Evolutionary conservation across 2,888 invertebrate species (phyloP), one percentile per base, ranked within the genome.

Genomic region (Protonemura montana): DNA sequence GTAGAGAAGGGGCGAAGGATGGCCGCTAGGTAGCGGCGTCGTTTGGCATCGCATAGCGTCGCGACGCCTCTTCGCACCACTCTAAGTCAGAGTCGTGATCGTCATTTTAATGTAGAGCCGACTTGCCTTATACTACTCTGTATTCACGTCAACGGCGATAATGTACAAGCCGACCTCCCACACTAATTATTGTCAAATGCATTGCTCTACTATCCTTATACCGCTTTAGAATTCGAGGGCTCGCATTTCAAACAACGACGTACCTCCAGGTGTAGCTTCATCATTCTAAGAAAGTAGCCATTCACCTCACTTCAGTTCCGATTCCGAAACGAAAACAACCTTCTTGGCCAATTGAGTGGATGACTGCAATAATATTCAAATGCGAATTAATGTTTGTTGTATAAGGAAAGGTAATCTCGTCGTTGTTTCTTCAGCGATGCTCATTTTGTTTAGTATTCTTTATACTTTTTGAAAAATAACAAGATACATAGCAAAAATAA

Each of bases 161-260:
- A 59, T 59, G 59, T 30, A 81, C 28, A 81, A 81, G 81, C 30
- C 28, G n/a, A 81, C 30, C n/a, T 29, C 81, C n/a, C 7, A 30
- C 81, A 81, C 29, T 81, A 81, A 81, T 81, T 81, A 81, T 81
- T 81, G 81, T 78, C 27, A 78, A 78, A 78, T 78, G 28, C 78
- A 78, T 28, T 59, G 59, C 59, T 59, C 59, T 3, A 59, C 59
- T 59, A 59, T 59, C 59, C 59, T 59, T 59, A 59, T 59, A 59
- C 59, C 59, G 7, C 59, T 59, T 59, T 59, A 59, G 59, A 59
- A 59, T 59, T 59, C 59, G 59, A 59, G 59, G 59, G 59, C 13
- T 59, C 1, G 59, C 13, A 59, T 59, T 59, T 7, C 59, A 59
- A 21, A 59, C 59, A 59, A 2, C 16, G 10, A 35, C 5, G 5